Conservation (phyloP, 2,113 vertebrate species). For the Psilopsiagon aymara region DNA sequence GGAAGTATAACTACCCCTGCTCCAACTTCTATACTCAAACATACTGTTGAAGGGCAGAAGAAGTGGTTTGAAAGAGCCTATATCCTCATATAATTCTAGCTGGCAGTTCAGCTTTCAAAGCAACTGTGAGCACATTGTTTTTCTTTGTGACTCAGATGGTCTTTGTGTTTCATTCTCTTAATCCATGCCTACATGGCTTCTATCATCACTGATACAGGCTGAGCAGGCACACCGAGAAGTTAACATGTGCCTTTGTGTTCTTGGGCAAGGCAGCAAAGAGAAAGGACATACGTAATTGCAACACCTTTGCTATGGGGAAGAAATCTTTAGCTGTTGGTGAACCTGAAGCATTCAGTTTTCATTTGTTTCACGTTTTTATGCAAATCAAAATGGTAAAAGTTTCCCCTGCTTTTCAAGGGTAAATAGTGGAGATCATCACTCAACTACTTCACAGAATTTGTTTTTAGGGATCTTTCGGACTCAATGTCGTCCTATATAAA, state of each 20-base stretch:
- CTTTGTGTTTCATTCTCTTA: neutral
- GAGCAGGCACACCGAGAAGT: neutral
- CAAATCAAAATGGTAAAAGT: neutral
- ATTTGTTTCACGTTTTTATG: neutral
- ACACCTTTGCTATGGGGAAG: neutral
- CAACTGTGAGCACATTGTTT: neutral
- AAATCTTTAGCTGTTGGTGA: neutral
- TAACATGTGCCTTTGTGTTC: neutral
- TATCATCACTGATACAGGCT: neutral
- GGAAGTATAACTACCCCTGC: neutral
- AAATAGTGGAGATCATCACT: neutral
- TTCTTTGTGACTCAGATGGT: neutral
- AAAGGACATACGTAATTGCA: neutral
- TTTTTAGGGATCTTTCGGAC: neutral
- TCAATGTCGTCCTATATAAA: neutral
- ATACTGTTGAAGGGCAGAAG: neutral
- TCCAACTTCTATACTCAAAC: neutral
- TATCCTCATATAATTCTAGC: neutral
- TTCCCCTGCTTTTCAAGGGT: neutral
- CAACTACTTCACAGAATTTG: neutral
- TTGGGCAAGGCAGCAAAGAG: neutral
- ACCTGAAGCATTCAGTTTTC: neutral
- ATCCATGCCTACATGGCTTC: neutral
- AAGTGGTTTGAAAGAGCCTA: neutral
- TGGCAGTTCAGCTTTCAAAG: slow-evolving; percentile 20